phyloP scores from a whole-genome alignment of 2,113 vertebrate genomes.

The Pontoporia blainvillei region DNA sequence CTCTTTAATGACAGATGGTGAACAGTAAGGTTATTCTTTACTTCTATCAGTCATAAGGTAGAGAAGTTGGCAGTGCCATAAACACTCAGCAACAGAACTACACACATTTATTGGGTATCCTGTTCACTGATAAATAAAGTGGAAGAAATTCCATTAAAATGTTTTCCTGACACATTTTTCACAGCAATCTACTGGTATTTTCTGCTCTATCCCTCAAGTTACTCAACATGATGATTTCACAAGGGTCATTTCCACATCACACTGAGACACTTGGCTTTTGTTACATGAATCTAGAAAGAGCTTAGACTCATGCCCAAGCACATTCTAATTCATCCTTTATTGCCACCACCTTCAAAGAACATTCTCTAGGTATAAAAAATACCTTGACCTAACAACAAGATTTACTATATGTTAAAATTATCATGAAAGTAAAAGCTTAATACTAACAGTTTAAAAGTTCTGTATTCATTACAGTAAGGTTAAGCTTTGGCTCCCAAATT shows the following conservation, averaged over 20 bases:
- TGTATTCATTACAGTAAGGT: neutral
- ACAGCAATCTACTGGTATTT: constrained; percentile 45
- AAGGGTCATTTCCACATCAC: constrained; percentile 7
- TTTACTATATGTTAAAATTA: neutral
- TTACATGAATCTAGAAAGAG: constrained; percentile 9
- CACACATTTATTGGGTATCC: constrained; percentile 29
- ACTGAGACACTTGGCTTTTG: constrained; percentile 39
- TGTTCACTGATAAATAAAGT: constrained; percentile 56
- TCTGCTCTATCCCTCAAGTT: constrained; percentile 37
- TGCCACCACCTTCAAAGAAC: neutral
- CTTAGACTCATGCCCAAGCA: neutral
- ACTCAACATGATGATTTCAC: constrained; percentile 65
- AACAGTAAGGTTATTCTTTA: neutral
- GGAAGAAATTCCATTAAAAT: constrained; percentile 60
- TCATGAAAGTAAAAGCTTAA: neutral
- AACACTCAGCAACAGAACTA: constrained; percentile 33
- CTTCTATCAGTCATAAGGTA: constrained; percentile 8
- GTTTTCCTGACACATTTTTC: constrained; percentile 65
- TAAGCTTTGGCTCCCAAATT: neutral
- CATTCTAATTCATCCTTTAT: neutral
- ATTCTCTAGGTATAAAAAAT: neutral
- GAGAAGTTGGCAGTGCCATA: neutral
- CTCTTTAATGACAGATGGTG: constrained; percentile 5
- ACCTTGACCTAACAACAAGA: neutral
- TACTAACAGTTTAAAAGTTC: neutral